Percentiles rank a stretch among this genome's conserved stretches.
These are phyloP conservation scores for Ramphastos sulfuratus DNA, from an alignment of 2,113 vertebrate genomes.

Conservation along the genomic window DNA sequence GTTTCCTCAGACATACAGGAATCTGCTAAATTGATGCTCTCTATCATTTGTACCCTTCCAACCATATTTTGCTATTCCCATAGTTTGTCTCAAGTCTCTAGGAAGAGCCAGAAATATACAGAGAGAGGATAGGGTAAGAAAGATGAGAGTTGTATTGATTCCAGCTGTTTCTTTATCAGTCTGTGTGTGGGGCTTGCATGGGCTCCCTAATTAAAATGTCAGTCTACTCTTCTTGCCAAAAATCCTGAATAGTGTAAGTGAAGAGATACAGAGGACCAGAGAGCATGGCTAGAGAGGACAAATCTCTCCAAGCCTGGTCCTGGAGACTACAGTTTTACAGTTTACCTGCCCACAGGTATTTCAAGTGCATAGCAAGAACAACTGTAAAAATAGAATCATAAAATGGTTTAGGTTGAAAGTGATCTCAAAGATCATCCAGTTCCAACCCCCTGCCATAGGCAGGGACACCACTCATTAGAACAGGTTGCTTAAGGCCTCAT, in stretches of 20 bases:
- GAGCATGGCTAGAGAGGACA: neutral
- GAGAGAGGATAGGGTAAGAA: neutral
- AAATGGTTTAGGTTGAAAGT: too few relatives aligned
- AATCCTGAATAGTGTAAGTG: neutral
- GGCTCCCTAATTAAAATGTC: neutral
- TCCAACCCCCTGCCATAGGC: too few relatives aligned
- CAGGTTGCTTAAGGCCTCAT: too few relatives aligned
- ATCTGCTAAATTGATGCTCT: neutral
- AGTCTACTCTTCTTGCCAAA: neutral
- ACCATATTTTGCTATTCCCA: neutral
- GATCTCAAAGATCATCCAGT: too few relatives aligned
- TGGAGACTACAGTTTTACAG: neutral
- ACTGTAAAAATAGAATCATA: neutral
- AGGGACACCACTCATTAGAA: too few relatives aligned
- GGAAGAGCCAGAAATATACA: neutral
- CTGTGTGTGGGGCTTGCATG: neutral
- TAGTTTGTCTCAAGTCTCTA: neutral
- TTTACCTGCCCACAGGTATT: constrained; percentile 18
- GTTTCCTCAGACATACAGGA: neutral
- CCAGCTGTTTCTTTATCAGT: neutral
- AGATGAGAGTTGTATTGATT: neutral
- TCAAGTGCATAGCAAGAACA: constrained; percentile 20
- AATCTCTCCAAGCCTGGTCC: neutral
- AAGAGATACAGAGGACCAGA: neutral
- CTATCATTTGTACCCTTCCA: neutral